Percentiles rank a stretch among this genome's conserved stretches.
Conservation (phyloP, 2,888 invertebrate species). For the Andrena camellia region DNA sequence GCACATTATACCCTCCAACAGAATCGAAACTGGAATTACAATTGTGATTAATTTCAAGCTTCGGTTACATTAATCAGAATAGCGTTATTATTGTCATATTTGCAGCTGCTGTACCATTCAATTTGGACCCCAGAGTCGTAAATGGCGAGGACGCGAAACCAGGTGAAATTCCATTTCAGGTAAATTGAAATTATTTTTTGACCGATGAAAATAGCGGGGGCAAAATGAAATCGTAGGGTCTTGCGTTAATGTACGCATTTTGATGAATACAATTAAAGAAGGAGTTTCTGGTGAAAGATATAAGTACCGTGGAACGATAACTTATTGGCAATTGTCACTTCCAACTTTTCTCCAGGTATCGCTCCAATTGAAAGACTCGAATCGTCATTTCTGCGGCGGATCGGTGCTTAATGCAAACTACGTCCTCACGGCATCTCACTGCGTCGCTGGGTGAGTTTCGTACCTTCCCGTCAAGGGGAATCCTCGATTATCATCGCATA, state of each 20-base stretch:
- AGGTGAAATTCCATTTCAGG: slow-evolving; percentile 78
- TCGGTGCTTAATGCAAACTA: slow-evolving; percentile 67
- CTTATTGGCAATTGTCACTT: not conserved
- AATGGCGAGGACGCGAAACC: slow-evolving; percentile 69
- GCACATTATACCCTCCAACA: too few species aligned
- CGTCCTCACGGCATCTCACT: slow-evolving; percentile 77
- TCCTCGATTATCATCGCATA: not conserved
- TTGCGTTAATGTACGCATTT: not conserved
- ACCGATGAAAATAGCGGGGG: not conserved
- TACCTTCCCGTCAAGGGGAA: not conserved
- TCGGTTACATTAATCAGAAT: not conserved
- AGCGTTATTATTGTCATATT: not conserved
- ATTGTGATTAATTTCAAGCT: slow-evolving; percentile 1
- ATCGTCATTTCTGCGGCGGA: slow-evolving; percentile 75
- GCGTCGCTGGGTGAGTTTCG: slow-evolving; percentile 52
- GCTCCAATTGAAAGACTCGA: slow-evolving; percentile 56
- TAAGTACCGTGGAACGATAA: not conserved
- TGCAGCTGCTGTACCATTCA: slow-evolving; percentile 23
- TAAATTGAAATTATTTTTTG: slow-evolving; percentile 42
- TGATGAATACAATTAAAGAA: too few species aligned
- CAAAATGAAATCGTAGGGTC: not conserved
- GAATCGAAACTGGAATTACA: not conserved
- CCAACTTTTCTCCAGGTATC: slow-evolving; percentile 65
- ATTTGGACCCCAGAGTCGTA: slow-evolving; percentile 60
- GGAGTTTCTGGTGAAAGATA: not conserved